These are phyloP conservation scores for Drosophila leontia DNA, from an alignment of 1,140 invertebrate species.

Conservation along the genomic window DNA sequence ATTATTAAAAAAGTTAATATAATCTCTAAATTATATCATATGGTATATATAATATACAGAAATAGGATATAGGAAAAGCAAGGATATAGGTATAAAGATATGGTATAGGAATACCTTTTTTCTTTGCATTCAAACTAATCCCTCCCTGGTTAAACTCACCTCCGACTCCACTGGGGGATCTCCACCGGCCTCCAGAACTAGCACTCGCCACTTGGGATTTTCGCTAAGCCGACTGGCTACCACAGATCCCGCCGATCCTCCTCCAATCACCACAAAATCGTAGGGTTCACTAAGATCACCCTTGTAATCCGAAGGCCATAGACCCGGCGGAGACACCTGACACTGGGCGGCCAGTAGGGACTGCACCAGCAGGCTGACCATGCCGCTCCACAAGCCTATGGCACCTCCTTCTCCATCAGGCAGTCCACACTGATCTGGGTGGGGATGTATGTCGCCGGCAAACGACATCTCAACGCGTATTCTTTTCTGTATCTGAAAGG, in stretches of 20 bases:
- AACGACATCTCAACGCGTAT: slow-evolving; percentile 44
- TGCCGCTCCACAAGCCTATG: slow-evolving; percentile 63
- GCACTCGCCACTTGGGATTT: slow-evolving; percentile 86
- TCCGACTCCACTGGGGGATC: slow-evolving; percentile 86
- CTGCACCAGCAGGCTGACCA: slow-evolving; percentile 86
- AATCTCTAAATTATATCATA: too few relatives aligned
- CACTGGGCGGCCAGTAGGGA: slow-evolving; percentile 86
- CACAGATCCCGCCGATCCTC: slow-evolving; percentile 89
- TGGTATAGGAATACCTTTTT: neutral
- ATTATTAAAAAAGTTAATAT: too few relatives aligned
- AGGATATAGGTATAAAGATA: too few relatives aligned
- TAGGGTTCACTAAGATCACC: slow-evolving; percentile 85
- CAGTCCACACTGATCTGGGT: slow-evolving; percentile 4
- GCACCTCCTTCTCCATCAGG: neutral
- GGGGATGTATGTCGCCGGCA: slow-evolving; percentile 7
- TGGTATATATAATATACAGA: too few relatives aligned
- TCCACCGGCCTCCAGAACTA: slow-evolving; percentile 88
- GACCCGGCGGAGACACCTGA: slow-evolving; percentile 85
- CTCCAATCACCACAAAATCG: slow-evolving; percentile 87
- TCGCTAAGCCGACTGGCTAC: slow-evolving; percentile 87
- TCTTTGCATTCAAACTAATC: neutral
- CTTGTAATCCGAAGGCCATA: slow-evolving; percentile 86
- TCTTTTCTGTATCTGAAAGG: slow-evolving; percentile 39
- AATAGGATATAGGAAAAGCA: too few relatives aligned
- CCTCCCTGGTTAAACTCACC: slow-evolving; percentile 63